Percentiles rank a stretch among this genome's conserved stretches.
Conservation (phyloP, 2,797 vertebrate genomes). For the Pampus argenteus region DNA sequence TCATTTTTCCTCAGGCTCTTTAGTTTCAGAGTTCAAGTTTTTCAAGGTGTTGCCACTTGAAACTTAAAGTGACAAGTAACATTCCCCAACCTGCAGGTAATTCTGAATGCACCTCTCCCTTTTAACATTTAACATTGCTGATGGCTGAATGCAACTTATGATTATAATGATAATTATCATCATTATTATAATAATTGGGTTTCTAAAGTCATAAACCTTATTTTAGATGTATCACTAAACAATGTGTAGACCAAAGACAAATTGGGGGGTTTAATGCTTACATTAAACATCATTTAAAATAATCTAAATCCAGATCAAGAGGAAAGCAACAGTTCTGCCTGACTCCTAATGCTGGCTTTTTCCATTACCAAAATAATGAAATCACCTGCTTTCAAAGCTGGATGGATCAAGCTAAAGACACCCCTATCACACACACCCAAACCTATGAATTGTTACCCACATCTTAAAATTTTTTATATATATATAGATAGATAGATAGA, state of each 20-base stretch:
- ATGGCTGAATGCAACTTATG: background rate
- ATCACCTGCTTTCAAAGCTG: conserved; percentile 16
- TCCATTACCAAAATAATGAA: background rate
- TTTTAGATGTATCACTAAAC: background rate
- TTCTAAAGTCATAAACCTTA: background rate
- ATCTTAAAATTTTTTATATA: no score
- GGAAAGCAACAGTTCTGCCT: background rate
- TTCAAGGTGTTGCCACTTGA: conserved; percentile 49
- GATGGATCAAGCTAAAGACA: background rate
- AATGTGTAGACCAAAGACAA: background rate
- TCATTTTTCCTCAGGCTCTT: background rate
- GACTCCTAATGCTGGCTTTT: background rate
- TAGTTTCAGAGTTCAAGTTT: conserved; percentile 3
- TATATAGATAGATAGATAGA: no score
- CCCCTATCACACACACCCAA: no score
- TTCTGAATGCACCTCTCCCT: conserved; percentile 3
- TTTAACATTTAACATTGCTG: background rate
- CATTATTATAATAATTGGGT: background rate
- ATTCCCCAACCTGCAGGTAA: conserved; percentile 43
- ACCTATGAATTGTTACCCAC: background rate
- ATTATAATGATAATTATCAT: no score
- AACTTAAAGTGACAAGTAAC: conserved; percentile 34
- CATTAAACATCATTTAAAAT: background rate
- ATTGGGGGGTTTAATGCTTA: background rate
- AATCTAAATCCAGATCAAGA: background rate